Conservation (phyloP, 1,140 invertebrate species). For the Bactericera cockerelli region DNA sequence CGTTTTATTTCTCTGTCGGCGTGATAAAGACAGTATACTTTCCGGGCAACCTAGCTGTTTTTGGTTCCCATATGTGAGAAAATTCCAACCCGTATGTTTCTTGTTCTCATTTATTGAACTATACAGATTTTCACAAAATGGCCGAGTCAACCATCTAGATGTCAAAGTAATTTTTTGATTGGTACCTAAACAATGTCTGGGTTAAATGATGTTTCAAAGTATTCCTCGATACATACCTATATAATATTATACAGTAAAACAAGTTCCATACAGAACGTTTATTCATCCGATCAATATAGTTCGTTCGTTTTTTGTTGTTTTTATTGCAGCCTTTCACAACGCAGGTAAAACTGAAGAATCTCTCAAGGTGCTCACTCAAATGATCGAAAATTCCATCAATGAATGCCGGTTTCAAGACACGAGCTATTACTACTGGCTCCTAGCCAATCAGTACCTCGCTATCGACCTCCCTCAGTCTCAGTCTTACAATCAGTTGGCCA, state of each 20-base stretch:
- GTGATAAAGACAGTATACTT: too few species aligned
- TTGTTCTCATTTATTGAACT: too few species aligned
- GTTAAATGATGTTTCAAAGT: neutral
- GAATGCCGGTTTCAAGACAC: slow-evolving; percentile 89
- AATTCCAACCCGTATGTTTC: too few species aligned
- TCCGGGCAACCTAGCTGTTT: too few species aligned
- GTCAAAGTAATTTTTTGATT: neutral
- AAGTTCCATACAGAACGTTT: too few species aligned
- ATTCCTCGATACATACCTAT: too few species aligned
- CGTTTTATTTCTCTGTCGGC: too few species aligned
- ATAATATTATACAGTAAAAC: too few species aligned
- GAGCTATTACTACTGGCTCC: slow-evolving; percentile 87
- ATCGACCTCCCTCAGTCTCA: slow-evolving; percentile 31
- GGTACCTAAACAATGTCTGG: neutral
- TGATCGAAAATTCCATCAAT: slow-evolving; percentile 79
- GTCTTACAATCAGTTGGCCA: slow-evolving; percentile 2
- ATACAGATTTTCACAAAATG: neutral
- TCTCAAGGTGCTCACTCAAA: slow-evolving; percentile 67
- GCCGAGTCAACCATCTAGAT: too few species aligned
- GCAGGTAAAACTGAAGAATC: slow-evolving; percentile 87
- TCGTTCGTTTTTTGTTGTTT: too few species aligned
- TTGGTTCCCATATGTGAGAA: too few species aligned
- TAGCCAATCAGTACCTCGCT: slow-evolving; percentile 77
- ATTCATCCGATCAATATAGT: neutral
- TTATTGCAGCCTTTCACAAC: slow-evolving; percentile 93